phyloP scores from a whole-genome alignment of 2,797 vertebrate genomes.

The Anas acuta region DNA sequence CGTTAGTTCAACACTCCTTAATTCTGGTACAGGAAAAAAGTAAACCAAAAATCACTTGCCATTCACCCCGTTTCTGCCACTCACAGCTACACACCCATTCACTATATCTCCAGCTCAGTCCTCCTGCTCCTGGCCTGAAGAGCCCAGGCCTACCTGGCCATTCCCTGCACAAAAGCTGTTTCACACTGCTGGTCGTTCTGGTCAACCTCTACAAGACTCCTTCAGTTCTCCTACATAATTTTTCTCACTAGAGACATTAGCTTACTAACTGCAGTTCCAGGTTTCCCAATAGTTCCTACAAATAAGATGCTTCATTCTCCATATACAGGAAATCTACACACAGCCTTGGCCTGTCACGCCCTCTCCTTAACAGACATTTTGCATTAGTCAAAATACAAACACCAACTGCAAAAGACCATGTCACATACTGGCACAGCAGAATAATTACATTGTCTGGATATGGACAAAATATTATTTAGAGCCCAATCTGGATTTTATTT shows the following conservation, averaged over 20 bases:
- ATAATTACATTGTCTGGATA: not conserved
- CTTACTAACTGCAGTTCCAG: not conserved
- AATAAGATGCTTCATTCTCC: not conserved
- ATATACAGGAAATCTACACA: not conserved
- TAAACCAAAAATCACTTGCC: not conserved
- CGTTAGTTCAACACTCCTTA: not conserved
- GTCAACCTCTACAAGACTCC: not conserved
- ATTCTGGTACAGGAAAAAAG: not conserved
- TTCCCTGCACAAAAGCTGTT: not conserved
- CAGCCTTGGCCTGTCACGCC: not conserved
- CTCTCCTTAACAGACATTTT: not conserved
- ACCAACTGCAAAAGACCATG: not conserved
- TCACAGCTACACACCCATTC: not conserved
- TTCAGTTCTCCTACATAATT: not conserved
- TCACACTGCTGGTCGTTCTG: not conserved
- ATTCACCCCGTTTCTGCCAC: not conserved
- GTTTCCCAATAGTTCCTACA: not conserved
- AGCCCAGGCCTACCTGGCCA: not conserved
- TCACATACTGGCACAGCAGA: not conserved
- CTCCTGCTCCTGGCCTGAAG: not conserved
- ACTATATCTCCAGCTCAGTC: fast-evolving
- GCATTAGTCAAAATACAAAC: not conserved
- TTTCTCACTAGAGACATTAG: not conserved
- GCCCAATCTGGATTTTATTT: not conserved
- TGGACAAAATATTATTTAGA: not conserved